These are phyloP conservation scores for Dermochelys coriacea DNA, from an alignment of 2,797 vertebrate species.

Conservation along the genomic window DNA sequence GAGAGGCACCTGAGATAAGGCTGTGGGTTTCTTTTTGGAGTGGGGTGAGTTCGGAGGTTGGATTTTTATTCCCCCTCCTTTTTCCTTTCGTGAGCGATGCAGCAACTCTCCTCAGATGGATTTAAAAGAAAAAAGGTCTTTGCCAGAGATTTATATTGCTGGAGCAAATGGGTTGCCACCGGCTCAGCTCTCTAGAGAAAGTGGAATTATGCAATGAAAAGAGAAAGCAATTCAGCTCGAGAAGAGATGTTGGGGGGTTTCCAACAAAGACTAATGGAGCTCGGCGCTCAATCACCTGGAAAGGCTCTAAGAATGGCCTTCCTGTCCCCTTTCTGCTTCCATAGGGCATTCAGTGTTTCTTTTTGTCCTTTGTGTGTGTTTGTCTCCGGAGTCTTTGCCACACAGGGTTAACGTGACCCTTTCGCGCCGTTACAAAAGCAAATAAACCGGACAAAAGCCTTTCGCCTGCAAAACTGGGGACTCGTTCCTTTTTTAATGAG, in stretches of 20 bases:
- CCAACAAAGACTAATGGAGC: slow-evolving; percentile 39
- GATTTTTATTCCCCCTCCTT: neutral
- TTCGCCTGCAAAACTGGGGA: neutral
- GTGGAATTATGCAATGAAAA: slow-evolving; percentile 16
- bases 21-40: rapidly evolving
- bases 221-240: rapidly evolving
- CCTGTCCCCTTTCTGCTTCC: neutral
- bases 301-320: neutral
- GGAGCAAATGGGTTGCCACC: slow-evolving; percentile 1
- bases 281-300: neutral
- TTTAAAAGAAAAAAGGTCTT: neutral
- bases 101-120: neutral
- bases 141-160: neutral
- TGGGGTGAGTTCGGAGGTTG: neutral
- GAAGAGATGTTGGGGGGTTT: neutral
- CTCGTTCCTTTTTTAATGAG: rapidly evolving
- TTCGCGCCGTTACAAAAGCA: neutral
- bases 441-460: rapidly evolving
- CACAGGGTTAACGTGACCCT: rapidly evolving
- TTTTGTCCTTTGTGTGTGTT: neutral
- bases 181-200: slow-evolving; percentile 24
- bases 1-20: slow-evolving; percentile 35
- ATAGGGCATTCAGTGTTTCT: neutral
- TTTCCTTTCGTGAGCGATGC: neutral
- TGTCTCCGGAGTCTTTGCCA: neutral